phyloP scores from a whole-genome alignment of 2,888 invertebrate genomes.

The Tenthredo amoena region DNA sequence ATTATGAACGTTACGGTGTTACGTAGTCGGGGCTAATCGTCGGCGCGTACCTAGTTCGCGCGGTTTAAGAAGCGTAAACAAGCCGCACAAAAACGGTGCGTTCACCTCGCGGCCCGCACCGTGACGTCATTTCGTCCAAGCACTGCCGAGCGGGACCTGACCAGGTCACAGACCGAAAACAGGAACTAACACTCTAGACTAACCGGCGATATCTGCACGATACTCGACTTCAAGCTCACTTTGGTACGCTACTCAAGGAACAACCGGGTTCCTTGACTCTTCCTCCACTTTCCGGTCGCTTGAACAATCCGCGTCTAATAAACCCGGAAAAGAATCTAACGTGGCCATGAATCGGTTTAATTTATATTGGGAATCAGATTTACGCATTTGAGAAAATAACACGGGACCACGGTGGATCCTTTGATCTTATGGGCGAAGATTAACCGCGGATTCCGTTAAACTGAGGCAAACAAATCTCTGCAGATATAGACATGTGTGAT shows the following conservation, averaged over 20 bases:
- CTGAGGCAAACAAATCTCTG: slow-evolving; percentile 2
- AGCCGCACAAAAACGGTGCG: slow-evolving; percentile 53
- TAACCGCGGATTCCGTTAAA: neutral
- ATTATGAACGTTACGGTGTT: slow-evolving; percentile 7
- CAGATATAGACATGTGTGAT: neutral
- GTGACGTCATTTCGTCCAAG: slow-evolving; percentile 51
- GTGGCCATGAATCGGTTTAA: neutral
- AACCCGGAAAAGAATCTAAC: slow-evolving; percentile 17
- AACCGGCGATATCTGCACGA: slow-evolving; percentile 38
- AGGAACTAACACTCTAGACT: slow-evolving; percentile 53
- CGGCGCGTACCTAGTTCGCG: slow-evolving; percentile 27
- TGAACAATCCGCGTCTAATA: slow-evolving; percentile 17
- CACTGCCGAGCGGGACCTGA: slow-evolving; percentile 43
- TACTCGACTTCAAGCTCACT: slow-evolving; percentile 16
- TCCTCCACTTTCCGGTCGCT: slow-evolving; percentile 33
- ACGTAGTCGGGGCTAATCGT: slow-evolving; percentile 7
- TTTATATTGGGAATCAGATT: neutral
- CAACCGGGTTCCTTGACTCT: slow-evolving; percentile 47
- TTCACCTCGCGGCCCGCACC: slow-evolving; percentile 46
- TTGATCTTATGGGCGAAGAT: neutral
- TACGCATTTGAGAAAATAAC: neutral
- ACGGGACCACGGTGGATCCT: neutral
- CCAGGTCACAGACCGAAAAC: slow-evolving; percentile 56
- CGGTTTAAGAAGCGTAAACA: slow-evolving; percentile 52
- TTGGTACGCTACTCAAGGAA: slow-evolving; percentile 6